Conservation (phyloP, 2,113 vertebrate genomes). For the Caranx ignobilis region DNA sequence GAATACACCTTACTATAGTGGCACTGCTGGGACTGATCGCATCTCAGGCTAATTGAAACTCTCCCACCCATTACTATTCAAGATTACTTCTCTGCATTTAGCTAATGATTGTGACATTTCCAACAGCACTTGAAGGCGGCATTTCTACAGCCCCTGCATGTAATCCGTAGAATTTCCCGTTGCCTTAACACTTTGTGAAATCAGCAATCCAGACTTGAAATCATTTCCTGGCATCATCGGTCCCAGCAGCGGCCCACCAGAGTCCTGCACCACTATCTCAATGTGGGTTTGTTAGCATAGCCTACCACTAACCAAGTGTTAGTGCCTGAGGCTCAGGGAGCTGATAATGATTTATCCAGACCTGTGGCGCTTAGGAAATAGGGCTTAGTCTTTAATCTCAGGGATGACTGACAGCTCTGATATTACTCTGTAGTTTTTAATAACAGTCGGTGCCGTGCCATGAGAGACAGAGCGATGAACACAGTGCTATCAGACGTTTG, state of each 20-base stretch:
- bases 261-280: background rate
- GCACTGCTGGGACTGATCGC: background rate
- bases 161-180: slow-evolving; percentile 3
- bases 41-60: background rate
- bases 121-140: slow-evolving; percentile 14
- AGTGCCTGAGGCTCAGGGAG: slow-evolving; percentile 11
- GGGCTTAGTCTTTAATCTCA: slow-evolving; percentile 53
- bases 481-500: slow-evolving; percentile 60
- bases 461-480: slow-evolving; percentile 66
- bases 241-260: background rate
- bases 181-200: slow-evolving; percentile 8
- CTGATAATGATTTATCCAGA: slow-evolving; percentile 47
- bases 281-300: slow-evolving; percentile 22
- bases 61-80: background rate
- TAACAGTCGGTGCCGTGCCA: slow-evolving; percentile 64
- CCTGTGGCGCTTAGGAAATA: slow-evolving; percentile 42
- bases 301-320: background rate
- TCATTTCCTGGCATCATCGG: slow-evolving; percentile 4
- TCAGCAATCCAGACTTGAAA: background rate
- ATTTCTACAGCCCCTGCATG: background rate
- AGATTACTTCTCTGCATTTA: background rate
- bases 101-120: slow-evolving; percentile 35
- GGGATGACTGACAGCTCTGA: slow-evolving; percentile 76
- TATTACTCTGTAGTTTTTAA: slow-evolving; percentile 82
- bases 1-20: background rate